Evolutionary conservation across 2,113 vertebrate species (phyloP).

Genomic region (Sterrhoptilus dennistouni): DNA sequence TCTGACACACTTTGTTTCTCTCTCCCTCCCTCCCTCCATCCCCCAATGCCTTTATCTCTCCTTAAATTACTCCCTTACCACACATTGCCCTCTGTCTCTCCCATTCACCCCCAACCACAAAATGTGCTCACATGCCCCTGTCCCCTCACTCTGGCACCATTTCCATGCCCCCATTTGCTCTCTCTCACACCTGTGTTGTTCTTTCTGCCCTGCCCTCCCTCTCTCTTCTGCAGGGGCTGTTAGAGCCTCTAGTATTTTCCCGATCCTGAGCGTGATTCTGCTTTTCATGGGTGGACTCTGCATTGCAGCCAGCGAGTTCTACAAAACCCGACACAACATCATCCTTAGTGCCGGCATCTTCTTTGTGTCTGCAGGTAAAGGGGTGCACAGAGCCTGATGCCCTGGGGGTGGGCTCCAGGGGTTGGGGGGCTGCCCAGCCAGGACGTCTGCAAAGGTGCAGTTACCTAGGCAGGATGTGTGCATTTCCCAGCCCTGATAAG

Average conservation of each 20-base stretch:
- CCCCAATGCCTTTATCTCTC: not conserved
- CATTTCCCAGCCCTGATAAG: not conserved
- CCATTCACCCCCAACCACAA: not conserved
- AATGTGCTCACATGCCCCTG: accelerated
- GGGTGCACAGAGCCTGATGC: not conserved
- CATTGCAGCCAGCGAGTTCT: slow-evolving; percentile 99
- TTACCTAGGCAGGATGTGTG: not conserved
- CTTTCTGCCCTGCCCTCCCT: slow-evolving; percentile 12
- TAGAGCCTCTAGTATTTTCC: slow-evolving; percentile 98
- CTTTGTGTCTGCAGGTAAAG: slow-evolving; percentile 80
- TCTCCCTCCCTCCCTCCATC: not conserved
- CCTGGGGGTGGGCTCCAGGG: not conserved
- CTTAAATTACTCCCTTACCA: not conserved
- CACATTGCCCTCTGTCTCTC: not conserved
- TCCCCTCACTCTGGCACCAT: accelerated
- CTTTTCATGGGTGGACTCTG: slow-evolving; percentile 99
- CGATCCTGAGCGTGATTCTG: slow-evolving; percentile 99
- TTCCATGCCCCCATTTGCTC: not conserved
- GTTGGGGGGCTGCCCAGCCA: not conserved
- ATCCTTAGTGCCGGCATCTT: slow-evolving; percentile 89
- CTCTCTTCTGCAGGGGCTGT: slow-evolving; percentile 86
- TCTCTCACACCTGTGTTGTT: not conserved
- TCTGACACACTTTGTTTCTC: slow-evolving; percentile 15
- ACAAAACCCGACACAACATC: slow-evolving; percentile 99
- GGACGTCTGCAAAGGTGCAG: not conserved